Evolutionary conservation across 2,113 vertebrate species (phyloP), one percentile per base, ranked within the genome.

Genomic region (Drymodes brunneopygia): DNA sequence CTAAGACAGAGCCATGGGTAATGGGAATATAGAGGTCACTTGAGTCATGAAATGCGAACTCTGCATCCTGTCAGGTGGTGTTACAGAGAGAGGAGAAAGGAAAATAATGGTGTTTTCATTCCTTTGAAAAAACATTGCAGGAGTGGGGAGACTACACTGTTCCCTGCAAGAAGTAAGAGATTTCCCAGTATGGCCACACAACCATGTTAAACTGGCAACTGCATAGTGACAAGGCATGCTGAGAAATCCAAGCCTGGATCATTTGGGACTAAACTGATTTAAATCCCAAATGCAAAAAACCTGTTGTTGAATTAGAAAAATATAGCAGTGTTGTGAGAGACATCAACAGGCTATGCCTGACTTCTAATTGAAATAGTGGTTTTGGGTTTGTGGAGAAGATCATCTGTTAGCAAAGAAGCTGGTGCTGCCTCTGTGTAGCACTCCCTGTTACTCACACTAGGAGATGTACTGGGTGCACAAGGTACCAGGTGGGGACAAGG

Each of bases 21-120:
- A 91, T 77, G 85, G 74, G 85, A 95, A 91, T 93, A 90, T 28
- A 90, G 86, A 95, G 91, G 92, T 93, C 92, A 86, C 51, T 81
- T 66, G 58, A 92, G 75, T 60, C 77, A 51, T 36, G 58, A 88
- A 91, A 82, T 87, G 66, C 0, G 1, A 96, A 70, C 90, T 88
- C 79, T 88, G 40, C 75, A 93, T 96, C 92, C 94, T 94, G 94
- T 93, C 85, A 93, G 79, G 64, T 93, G 85, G 70, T 66, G 47
- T 70, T 88, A 47, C 0, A 14, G 80, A 74, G 28, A 36, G 22
- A 71, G 38, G 40, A 78, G 65, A 82, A 89, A 85, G 64, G 28
- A 33, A 93, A 88, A 88, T 33, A 80, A 29, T 16, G 4, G 0
- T 81, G 56, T 57, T 94, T 90, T 70, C 54, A 81, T 81, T 80